phyloP scores from a whole-genome alignment of 2,888 invertebrate species.

The Ptychoptera contaminata region DNA sequence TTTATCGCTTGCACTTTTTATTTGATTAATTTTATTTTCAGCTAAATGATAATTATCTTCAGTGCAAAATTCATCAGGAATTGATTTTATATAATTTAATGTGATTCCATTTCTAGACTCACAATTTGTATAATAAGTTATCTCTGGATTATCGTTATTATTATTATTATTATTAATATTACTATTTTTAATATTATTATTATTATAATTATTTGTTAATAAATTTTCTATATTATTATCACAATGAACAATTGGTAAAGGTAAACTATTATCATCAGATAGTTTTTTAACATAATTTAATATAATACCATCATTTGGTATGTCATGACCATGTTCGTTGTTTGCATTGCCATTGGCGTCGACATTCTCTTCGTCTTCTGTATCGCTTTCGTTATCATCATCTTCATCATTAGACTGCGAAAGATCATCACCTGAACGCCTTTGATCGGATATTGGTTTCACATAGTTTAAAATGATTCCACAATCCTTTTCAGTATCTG shows the following conservation, averaged over 20 bases:
- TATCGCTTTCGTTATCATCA: constrained; percentile 11
- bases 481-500: constrained; percentile 35
- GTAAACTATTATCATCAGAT: constrained; percentile 10
- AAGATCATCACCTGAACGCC: neutral
- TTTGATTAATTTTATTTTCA: neutral
- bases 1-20: neutral
- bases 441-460: constrained; percentile 17
- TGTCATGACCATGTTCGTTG: constrained; percentile 1
- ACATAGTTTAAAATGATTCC: constrained; percentile 30
- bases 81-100: constrained; percentile 5
- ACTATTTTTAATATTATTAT: neutral
- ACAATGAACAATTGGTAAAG: constrained; percentile 7
- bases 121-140: constrained; percentile 4
- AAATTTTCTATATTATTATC: constrained; percentile 19
- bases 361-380: constrained; percentile 5
- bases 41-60: neutral
- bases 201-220: neutral
- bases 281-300: constrained; percentile 1
- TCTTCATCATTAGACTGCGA: constrained; percentile 8
- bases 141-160: neutral
- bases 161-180: neutral
- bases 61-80: constrained; percentile 4
- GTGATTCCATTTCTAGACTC: constrained; percentile 6
- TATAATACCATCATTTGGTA: neutral
- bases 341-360: constrained; percentile 9